A percentile compares a stretch with the other conserved stretches of the same genome.
These are phyloP conservation scores for Euclidia mi DNA, from an alignment of 2,888 invertebrate genomes.

Conservation along the genomic window DNA sequence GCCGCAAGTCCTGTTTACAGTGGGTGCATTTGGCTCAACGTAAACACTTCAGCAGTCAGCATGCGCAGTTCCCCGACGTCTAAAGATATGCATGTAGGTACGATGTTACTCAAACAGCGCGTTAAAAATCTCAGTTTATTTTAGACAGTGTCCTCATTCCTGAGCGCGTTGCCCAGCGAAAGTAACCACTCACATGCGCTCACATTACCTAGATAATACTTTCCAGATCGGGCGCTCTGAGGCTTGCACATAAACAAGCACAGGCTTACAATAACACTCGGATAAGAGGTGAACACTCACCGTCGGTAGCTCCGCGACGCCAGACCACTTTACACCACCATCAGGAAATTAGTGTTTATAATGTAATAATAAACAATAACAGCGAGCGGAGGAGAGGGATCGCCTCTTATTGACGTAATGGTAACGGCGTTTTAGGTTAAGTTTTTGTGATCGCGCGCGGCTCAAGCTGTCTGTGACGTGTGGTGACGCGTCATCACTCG, in stretches of 20 bases:
- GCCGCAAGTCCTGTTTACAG: constrained; percentile 32
- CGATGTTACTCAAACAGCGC: constrained; percentile 61
- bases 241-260: constrained; percentile 52
- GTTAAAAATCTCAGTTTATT: constrained; percentile 80
- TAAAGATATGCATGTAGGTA: constrained; percentile 41
- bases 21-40: constrained; percentile 42
- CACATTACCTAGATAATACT: constrained; percentile 69
- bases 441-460: constrained; percentile 56
- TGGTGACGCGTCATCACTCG: constrained; percentile 52
- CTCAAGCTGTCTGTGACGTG: constrained; percentile 38
- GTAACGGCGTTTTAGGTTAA: constrained; percentile 62
- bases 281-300: constrained; percentile 68
- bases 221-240: constrained; percentile 57
- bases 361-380: constrained; percentile 75
- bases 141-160: constrained; percentile 83
- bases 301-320: constrained; percentile 66
- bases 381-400: constrained; percentile 57
- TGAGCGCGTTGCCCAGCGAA: constrained; percentile 73
- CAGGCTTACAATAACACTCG: constrained; percentile 58
- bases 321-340: constrained; percentile 62
- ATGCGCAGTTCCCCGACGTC: constrained; percentile 39
- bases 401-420: constrained; percentile 73
- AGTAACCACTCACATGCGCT: constrained; percentile 71
- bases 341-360: constrained; percentile 63
- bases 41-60: constrained; percentile 46